phyloP scores from a whole-genome alignment of 2,113 vertebrate genomes.

The Sylvilagus bachmani region DNA sequence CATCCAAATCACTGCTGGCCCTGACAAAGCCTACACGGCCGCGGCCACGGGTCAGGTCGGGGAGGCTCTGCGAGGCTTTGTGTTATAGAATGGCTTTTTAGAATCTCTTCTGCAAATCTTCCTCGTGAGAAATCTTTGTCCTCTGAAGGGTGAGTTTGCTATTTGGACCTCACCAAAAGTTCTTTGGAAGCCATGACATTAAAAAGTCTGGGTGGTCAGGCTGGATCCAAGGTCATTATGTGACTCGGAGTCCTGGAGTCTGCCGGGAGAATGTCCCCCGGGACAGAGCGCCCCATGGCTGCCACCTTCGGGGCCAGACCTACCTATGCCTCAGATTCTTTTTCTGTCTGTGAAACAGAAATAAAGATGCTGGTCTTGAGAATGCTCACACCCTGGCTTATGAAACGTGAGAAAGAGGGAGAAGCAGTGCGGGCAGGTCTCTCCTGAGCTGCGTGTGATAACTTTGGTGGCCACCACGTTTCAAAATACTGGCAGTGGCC shows the following conservation, averaged over 20 bases:
- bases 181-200: not conserved
- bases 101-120: constrained; percentile 53
- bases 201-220: not conserved
- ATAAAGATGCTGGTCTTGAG: constrained; percentile 28
- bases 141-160: constrained; percentile 38
- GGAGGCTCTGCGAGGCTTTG: not conserved
- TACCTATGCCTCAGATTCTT: not conserved
- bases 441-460: not conserved
- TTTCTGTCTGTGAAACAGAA: not conserved
- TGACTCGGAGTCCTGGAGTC: not conserved
- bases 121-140: constrained; percentile 30
- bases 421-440: not conserved
- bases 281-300: not conserved
- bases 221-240: not conserved
- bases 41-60: not conserved
- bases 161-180: constrained; percentile 21
- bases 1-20: not conserved
- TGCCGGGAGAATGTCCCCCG: not conserved
- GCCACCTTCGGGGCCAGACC: not conserved
- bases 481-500: constrained; percentile 33
- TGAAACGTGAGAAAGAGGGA: constrained; percentile 31
- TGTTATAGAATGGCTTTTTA: constrained; percentile 12
- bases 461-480: not conserved
- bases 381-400: not conserved
- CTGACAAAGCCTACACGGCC: not conserved